Base-by-base conservation (phyloP, 2,888 invertebrate genomes). In the Eumerus sabulonum region DNA sequence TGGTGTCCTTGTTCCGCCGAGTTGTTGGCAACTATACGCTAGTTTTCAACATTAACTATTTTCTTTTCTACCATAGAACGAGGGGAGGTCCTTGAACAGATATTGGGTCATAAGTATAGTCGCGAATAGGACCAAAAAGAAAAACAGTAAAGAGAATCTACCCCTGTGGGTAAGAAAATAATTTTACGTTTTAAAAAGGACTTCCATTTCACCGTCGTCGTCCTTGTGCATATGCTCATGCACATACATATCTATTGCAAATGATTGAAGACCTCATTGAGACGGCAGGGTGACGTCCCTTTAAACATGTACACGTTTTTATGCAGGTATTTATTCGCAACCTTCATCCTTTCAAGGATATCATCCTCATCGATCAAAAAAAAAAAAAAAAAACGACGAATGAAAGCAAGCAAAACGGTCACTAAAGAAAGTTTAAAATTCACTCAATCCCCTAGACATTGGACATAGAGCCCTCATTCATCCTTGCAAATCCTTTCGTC, bases 311-410 rank as follows among this genome's bases (percentile, higher is more conserved):
- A 44, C 35, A 45, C 38, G 48, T 50, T 56, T 57, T 19, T 56
- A 51, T 56, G 51, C 36, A 57, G 44, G 36, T 38, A 50, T 44
- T 45, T 44, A 19, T 40, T 40, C 40, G 40, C 12, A 18, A 40
- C 45, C 18, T 9, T 12, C 9, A 7, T 57, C 38, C 67, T 44
- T 66, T 67, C 36, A 77, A 72, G 71, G 51, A 71, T 71, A 60
- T 66, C 36, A 60, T 64, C 44, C 71, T 66, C 76, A 76, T 77
- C 77, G 63, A 77, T 77, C 67, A 77, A 59, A 72, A 48, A 66
- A 27, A 27, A 27, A 27, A 7, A 27, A 27, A 27, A 27, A 27
- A 27, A 27, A 17, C 40, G n/a, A n/a, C 40, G 9, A 40, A 11
- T 36, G 11, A 27, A 27, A 7, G 27, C 27, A 27, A 27, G n/a